Conservation (phyloP, 1,140 invertebrate genomes). For the Atta texana region DNA sequence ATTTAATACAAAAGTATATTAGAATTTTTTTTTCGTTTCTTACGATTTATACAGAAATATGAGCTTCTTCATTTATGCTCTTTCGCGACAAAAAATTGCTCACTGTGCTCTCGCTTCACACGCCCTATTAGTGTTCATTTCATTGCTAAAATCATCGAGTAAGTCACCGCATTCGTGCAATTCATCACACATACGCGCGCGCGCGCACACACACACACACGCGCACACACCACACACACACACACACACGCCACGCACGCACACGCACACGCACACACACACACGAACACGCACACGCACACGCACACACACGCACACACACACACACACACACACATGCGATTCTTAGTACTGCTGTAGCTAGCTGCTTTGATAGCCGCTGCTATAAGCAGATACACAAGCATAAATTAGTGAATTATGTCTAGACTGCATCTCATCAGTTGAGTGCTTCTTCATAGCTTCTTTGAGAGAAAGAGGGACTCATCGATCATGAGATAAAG, state of each 20-base stretch:
- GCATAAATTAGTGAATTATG: conserved; percentile 59
- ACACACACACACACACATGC: not conserved
- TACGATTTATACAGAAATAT: conserved; percentile 37
- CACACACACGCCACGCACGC: no score
- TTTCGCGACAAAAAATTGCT: conserved; percentile 23
- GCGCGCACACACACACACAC: no score
- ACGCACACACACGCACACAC: no score
- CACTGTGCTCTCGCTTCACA: conserved; percentile 61
- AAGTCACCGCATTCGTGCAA: conserved; percentile 48
- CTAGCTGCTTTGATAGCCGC: conserved; percentile 62
- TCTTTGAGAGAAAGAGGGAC: conserved; percentile 75
- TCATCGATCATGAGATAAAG: conserved; percentile 6
- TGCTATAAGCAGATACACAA: conserved; percentile 45
- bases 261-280: no score
- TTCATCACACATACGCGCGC: not conserved
- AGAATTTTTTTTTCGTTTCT: not conserved
- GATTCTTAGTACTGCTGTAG: conserved; percentile 51
- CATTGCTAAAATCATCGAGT: conserved; percentile 45
- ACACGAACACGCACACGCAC: no score
- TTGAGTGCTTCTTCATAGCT: conserved; percentile 73
- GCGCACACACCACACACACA: no score
- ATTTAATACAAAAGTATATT: not conserved
- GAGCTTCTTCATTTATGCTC: conserved; percentile 31
- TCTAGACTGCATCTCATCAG: conserved; percentile 64
- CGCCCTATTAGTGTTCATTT: conserved; percentile 47